Base-by-base conservation (phyloP, 1,140 invertebrate genomes). In the Drosophila kikkawai region DNA sequence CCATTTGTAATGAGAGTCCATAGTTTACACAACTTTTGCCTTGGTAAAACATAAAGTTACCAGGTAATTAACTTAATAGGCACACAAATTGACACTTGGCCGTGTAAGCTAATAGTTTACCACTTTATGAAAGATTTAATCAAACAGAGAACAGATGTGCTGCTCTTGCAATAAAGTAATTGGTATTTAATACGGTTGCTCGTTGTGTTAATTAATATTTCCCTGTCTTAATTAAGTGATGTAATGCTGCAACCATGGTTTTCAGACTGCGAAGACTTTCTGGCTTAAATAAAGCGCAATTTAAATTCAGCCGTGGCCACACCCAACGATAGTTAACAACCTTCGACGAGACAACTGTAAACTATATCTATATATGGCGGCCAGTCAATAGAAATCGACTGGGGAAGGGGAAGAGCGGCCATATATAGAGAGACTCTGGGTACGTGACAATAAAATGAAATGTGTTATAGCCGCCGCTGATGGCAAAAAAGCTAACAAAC, bases 391-490 rank as follows among this genome's bases (percentile, higher is more conserved):
- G 60, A 79, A 70, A 78, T 45, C 41, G 41, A 19, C 5, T 3
- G 11, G 17, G n/a, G 19, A 3, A 4, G 42, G 37, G 22, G 53
- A 29, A 1, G 26, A 7, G 68, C 67, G 80, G 66, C 84, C 85
- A 84, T 90, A 88, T 90, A 88, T 81, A 88, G 66, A 88, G 66
- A 81, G 81, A 75, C 73, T 78, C 80, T 80, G 66, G 69, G 80
- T 90, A 88, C 84, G 84, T 88, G 84, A 88, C 84, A 88, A 88
- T 90, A 88, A 88, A 88, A 84, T 80, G 85, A 90, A 88, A 88
- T 90, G 84, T 87, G 85, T 84, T 88, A 88, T 70, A 87, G 79
- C 76, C 39, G 75, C 71, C 67, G 48, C 39, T 55, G 64, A 68
- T 50, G 63, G 48, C 76, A 64, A 41, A 70, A 70, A 57, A 68